Base-by-base conservation (phyloP, 2,888 invertebrate species). In the Falcaria lacertinaria region DNA sequence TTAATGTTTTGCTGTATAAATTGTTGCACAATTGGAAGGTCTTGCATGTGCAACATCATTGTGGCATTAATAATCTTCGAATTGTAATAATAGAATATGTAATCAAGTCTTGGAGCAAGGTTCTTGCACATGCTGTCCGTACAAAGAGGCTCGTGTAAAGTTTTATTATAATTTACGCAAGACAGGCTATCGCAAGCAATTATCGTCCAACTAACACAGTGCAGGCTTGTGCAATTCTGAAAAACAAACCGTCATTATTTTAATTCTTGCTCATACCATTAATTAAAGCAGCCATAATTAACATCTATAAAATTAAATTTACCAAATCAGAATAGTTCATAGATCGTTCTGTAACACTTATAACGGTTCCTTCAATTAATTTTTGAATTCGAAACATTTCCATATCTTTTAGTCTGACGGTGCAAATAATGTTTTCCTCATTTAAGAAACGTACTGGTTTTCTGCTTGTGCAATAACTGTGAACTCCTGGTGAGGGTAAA, bases 161-260 rank as follows among this genome's bases (percentile, higher is more conserved):
- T 74, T 44, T 75, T 69, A 42, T 80, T 75, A 47, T 80, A 87
- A 40, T 54, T 47, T 1, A 42, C 47, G 59, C 88, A 88, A 25
- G 53, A 38, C 1, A 48, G 32, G 33, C 70, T 63, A 25, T 78
- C 52, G 46, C 88, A 88, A 19, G 70, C 57, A 14, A 74, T 45
- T 5, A 78, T 55, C 33, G 76, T 80, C 85, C 81, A 87, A 54
- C 81, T 79, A 3, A 75, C 68, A 50, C 87, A 87, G 48, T 81
- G 65, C 17, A 85, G 54, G 33, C 60, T 69, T 14, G 82, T 70
- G 55, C 86, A 87, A 55, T 86, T 78, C 89, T 88, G 75, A 42
- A 80, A 83, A 33, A n/a, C n/a, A n/a, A n/a, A n/a, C n/a, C n/a
- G n/a, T n/a, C n/a, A n/a, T n/a, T n/a, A n/a, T n/a, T n/a, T n/a